Evolutionary conservation across 2,888 invertebrate genomes (phyloP).

Genomic region (Drosophila colorata): DNA sequence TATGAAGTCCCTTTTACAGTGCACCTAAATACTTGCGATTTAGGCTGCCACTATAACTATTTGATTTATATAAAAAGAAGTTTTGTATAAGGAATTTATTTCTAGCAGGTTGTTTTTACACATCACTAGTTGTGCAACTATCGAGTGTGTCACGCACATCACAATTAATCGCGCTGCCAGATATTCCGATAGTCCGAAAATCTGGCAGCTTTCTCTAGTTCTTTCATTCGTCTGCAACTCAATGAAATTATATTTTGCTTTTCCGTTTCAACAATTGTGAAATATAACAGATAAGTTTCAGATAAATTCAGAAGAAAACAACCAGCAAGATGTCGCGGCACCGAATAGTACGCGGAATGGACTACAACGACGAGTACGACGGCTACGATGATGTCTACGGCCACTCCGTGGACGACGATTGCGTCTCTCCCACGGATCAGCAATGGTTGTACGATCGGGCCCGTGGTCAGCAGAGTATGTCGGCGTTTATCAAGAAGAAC

Average conservation of each 20-base stretch:
- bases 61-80: too few relatives aligned
- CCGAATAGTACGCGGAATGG: slow-evolving; percentile 93
- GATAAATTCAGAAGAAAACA: slow-evolving; percentile 6
- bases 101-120: too few relatives aligned
- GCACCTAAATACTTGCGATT: too few relatives aligned
- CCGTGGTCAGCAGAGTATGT: slow-evolving; percentile 90
- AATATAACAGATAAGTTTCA: slow-evolving; percentile 35
- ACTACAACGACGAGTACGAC: slow-evolving; percentile 95
- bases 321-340: slow-evolving; percentile 91
- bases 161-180: slow-evolving; percentile 10
- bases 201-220: slow-evolving; percentile 31
- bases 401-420: slow-evolving; percentile 97
- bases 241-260: slow-evolving; percentile 40
- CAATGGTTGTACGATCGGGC: slow-evolving; percentile 95
- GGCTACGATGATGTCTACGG: slow-evolving; percentile 92
- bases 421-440: slow-evolving; percentile 95
- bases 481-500: slow-evolving; percentile 89
- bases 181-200: background rate
- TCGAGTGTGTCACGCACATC: slow-evolving; percentile 1
- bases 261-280: slow-evolving; percentile 58
- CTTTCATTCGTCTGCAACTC: slow-evolving; percentile 39
- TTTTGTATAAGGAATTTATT: too few relatives aligned
- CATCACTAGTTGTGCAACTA: background rate
- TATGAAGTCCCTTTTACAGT: too few relatives aligned
- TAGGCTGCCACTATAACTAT: too few relatives aligned